phyloP scores from a whole-genome alignment of 2,888 invertebrate species.

The Noctua comes region DNA sequence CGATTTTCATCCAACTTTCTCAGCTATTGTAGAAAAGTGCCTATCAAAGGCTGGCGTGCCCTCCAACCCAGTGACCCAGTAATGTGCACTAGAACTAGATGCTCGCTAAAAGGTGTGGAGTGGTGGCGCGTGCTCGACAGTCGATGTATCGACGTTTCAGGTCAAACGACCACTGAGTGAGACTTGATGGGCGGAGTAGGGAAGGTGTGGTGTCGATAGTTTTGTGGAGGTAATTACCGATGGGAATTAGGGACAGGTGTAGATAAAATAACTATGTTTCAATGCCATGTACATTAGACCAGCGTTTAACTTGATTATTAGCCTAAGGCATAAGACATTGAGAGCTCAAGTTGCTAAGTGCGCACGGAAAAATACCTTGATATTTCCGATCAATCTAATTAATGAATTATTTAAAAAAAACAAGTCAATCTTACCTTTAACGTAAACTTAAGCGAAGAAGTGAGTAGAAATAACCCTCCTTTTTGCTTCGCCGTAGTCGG shows the following conservation, averaged over 20 bases:
- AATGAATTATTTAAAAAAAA: too few species aligned
- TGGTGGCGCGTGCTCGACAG: conserved; percentile 87
- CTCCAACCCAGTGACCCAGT: conserved; percentile 81
- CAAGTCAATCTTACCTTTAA: too few species aligned
- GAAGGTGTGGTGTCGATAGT: conserved; percentile 57
- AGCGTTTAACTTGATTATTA: background rate
- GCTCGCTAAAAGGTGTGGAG: conserved; percentile 80
- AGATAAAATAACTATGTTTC: background rate
- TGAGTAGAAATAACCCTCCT: too few species aligned
- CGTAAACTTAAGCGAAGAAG: too few species aligned
- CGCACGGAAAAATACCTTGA: too few species aligned
- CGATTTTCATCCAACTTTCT: conserved; percentile 45
- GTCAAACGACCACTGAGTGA: conserved; percentile 79
- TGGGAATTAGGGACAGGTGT: background rate
- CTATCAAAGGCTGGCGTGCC: conserved; percentile 29
- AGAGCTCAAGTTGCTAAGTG: too few species aligned
- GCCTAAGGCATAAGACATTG: too few species aligned
- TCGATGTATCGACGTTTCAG: conserved; percentile 82
- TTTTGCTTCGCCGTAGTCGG: too few species aligned
- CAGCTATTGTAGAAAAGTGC: conserved; percentile 1
- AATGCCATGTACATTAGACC: background rate
- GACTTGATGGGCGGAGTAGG: conserved; percentile 67
- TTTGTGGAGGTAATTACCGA: background rate
- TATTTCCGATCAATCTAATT: too few species aligned
- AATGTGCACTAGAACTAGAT: conserved; percentile 70